Conservation (phyloP, 2,888 invertebrate genomes). For the Dusona sp. region DNA sequence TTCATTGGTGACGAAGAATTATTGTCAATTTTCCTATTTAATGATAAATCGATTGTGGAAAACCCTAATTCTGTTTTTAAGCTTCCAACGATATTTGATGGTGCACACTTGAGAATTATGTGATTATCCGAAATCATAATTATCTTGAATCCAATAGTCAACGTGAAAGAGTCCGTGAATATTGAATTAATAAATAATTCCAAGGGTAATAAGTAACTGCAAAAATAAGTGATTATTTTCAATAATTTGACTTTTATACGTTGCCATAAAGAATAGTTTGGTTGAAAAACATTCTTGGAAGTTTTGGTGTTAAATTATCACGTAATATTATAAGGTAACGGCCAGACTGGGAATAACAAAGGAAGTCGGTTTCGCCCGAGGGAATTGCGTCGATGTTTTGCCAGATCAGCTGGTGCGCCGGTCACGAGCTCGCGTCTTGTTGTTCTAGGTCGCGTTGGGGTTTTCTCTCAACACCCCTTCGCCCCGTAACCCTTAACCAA, state of each 20-base stretch:
- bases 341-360: not conserved
- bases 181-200: not conserved
- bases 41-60: too few species aligned
- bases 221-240: not conserved
- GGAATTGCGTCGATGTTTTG: slow-evolving; percentile 54
- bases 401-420: slow-evolving; percentile 74
- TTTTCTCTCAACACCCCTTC: slow-evolving; percentile 64
- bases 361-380: slow-evolving; percentile 22
- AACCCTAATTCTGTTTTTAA: too few species aligned
- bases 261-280: not conserved
- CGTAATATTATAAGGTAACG: slow-evolving; percentile 1
- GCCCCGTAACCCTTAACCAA: slow-evolving; percentile 18
- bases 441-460: slow-evolving; percentile 80
- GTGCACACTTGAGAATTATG: too few species aligned
- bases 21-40: too few species aligned
- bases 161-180: not conserved
- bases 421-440: slow-evolving; percentile 70
- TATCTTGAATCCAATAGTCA: not conserved
- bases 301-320: not conserved
- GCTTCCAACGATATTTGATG: too few species aligned
- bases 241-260: not conserved
- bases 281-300: not conserved
- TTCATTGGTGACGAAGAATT: too few species aligned
- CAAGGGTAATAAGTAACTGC: not conserved
- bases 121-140: too few species aligned